Evolutionary conservation across 2,797 vertebrate genomes (phyloP).

Genomic region (Pseudochirops cupreus): DNA sequence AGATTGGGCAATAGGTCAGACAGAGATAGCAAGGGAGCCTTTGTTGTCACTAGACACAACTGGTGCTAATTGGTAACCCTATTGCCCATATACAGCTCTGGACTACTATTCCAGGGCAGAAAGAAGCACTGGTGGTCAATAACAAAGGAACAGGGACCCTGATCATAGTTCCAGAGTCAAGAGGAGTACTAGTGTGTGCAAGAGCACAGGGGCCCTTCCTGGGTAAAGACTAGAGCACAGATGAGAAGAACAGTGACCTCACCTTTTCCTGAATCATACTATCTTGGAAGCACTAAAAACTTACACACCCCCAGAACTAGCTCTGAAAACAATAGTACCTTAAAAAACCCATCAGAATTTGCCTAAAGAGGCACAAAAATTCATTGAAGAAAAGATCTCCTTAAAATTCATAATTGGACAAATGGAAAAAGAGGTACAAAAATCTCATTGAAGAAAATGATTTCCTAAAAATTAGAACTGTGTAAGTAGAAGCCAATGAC

Average conservation of each 20-base stretch:
- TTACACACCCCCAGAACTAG: not conserved
- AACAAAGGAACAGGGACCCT: not conserved
- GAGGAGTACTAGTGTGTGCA: not conserved
- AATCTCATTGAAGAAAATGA: not conserved
- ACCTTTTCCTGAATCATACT: not conserved
- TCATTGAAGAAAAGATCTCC: not conserved
- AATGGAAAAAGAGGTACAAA: not conserved
- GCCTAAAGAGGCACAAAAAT: not conserved
- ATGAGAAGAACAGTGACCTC: not conserved
- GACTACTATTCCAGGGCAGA: not conserved
- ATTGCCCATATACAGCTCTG: not conserved
- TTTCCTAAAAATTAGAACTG: not conserved
- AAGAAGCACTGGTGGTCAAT: not conserved
- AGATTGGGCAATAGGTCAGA: not conserved
- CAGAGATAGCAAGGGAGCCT: not conserved
- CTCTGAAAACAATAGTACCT: not conserved
- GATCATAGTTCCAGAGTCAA: not conserved
- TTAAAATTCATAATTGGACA: not conserved
- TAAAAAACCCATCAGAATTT: not conserved
- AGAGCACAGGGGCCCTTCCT: not conserved
- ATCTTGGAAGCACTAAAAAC: not conserved
- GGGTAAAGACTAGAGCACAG: not conserved
- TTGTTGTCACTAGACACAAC: not conserved
- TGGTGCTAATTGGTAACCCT: not conserved
- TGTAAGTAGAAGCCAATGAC: not conserved